These are phyloP conservation scores for Drosophila algonquin DNA, from an alignment of 2,888 invertebrate species.

Conservation along the genomic window DNA sequence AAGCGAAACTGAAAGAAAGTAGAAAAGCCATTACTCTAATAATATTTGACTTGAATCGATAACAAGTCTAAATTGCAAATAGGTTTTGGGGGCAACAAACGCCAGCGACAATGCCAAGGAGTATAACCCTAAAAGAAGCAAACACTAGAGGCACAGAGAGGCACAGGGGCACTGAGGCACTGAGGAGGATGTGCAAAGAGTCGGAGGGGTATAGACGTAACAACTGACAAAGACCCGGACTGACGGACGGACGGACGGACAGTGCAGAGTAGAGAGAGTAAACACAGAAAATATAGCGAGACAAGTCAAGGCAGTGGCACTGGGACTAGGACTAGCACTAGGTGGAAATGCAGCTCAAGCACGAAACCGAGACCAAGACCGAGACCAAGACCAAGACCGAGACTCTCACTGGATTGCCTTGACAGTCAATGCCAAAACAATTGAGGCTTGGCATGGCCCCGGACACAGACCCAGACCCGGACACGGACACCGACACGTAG, in stretches of 20 bases:
- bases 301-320: conserved; percentile 59
- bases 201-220: conserved; percentile 8
- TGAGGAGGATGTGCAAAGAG: conserved; percentile 9
- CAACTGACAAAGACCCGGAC: conserved; percentile 17
- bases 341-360: conserved; percentile 35
- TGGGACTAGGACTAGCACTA: conserved; percentile 6
- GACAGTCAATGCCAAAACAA: conserved; percentile 74
- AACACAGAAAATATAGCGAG: conserved; percentile 53
- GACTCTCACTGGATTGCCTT: conserved; percentile 62
- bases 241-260: conserved; percentile 39
- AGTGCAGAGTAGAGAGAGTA: conserved; percentile 57
- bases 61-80: conserved; percentile 66
- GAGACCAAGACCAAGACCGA: conserved; percentile 43
- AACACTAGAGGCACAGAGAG: conserved; percentile 1
- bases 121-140: background rate
- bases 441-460: conserved; percentile 52
- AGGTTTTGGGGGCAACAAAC: conserved; percentile 34
- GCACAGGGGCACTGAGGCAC: background rate
- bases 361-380: conserved; percentile 40
- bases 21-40: conserved; percentile 62
- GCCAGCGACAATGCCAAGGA: background rate
- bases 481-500: background rate
- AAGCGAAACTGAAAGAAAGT: conserved; percentile 7
- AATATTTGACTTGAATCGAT: conserved; percentile 67
- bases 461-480: background rate